phyloP scores from a whole-genome alignment of 2,797 vertebrate genomes.

The Falco berigora region DNA sequence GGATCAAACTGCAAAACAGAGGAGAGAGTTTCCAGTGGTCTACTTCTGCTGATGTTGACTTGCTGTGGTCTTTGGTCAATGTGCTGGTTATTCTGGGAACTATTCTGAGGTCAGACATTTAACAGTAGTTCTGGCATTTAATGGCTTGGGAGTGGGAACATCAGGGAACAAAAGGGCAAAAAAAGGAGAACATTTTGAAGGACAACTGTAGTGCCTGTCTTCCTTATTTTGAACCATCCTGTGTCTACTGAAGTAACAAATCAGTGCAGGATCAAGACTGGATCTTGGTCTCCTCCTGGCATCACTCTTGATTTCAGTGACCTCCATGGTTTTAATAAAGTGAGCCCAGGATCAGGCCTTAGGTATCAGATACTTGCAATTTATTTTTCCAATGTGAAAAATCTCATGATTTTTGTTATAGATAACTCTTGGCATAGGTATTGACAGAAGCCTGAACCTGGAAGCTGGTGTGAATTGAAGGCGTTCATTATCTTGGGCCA shows the following conservation, averaged over 20 bases:
- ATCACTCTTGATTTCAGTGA: not conserved
- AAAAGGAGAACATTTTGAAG: not conserved
- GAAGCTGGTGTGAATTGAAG: not conserved
- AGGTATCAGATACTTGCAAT: not conserved
- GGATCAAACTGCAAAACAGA: not conserved
- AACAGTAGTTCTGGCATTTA: not conserved
- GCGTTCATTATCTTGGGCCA: not conserved
- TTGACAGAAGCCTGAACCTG: not conserved
- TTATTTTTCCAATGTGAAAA: not conserved
- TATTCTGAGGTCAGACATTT: not conserved
- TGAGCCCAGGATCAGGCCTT: not conserved
- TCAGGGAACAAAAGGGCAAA: not conserved
- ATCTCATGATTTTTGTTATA: not conserved
- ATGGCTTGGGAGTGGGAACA: not conserved
- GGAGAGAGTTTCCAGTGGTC: not conserved
- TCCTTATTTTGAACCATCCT: not conserved
- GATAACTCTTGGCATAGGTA: not conserved
- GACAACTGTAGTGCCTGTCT: not conserved
- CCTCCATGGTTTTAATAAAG: not conserved
- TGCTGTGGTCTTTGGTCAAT: not conserved
- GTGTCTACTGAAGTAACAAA: not conserved
- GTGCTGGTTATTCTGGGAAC: not conserved
- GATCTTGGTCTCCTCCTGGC: not conserved
- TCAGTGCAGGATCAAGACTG: not conserved
- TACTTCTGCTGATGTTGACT: not conserved